Evolutionary conservation across 2,797 vertebrate species (phyloP), one percentile per base, ranked within the genome.

Genomic region (Pristis pectinata): DNA sequence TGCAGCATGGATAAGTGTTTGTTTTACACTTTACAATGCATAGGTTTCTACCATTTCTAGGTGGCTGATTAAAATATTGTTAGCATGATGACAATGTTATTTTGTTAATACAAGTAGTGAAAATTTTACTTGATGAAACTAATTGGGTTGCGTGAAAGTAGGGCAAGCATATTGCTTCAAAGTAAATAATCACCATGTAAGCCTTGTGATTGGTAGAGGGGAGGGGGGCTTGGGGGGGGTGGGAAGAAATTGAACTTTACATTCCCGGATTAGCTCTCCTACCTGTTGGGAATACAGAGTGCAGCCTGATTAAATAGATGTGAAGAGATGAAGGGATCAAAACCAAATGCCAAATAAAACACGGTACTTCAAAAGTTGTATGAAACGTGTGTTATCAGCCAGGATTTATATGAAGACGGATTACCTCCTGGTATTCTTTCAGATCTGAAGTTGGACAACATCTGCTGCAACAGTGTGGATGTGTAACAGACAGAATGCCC

Each of bases 351-450:
- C 6, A 76, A 94, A 56, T 74, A 76, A 94, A 76, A 94, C 92
- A 94, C 17, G 13, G 19, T 67, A 91, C 87, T 91, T 91, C 87
- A 94, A 56, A 94, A 94, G 92, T 94, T 44, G 44, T 49, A 74
- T 22, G 92, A 94, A 93, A 74, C 44, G 67, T 27, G 15, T 56
- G 30, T 94, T 76, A 94, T 94, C 70, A 30, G 72, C 34, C 67
- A 76, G 92, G 49, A 94, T 76, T 94, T 76, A 76, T 56, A 94
- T 56, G 92, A 94, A 94, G 92, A 94, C 44, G 15, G 72, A 94
- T 91, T 74, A 56, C 41, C 27, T 76, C 70, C 70, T 94, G 70
- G 92, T 94, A 74, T 94, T 56, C 70, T 53, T 94, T 72, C 70
- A 56, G 92, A 94, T 76, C 92, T 74, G 92, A 41, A 93, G 24